phyloP scores from a whole-genome alignment of 1,140 invertebrate genomes.

The Pseudomyrmex sp. region DNA sequence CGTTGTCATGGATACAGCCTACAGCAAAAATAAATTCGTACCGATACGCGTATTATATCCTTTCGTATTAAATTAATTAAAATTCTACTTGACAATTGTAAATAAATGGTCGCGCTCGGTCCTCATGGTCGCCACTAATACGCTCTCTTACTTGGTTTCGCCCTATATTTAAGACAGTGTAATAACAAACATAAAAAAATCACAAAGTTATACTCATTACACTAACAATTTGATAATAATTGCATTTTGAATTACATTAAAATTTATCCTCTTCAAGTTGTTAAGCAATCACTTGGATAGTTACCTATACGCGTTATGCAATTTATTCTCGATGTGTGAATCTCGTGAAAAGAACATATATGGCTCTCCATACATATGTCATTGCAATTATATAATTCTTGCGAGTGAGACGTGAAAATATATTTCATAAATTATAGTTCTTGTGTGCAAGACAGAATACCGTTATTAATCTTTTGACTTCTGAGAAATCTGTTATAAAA shows the following conservation, averaged over 20 bases:
- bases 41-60: slow-evolving; percentile 27
- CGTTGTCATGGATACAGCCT: slow-evolving; percentile 50
- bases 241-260: not conserved
- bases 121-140: not conserved
- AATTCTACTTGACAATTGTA: slow-evolving; percentile 41
- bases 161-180: not conserved
- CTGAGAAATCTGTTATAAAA: not conserved
- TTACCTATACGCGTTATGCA: not conserved
- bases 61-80: slow-evolving; percentile 56
- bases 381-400: slow-evolving; percentile 23
- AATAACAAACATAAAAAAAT: not conserved
- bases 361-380: not conserved
- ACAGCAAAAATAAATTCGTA: slow-evolving; percentile 48
- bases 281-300: slow-evolving; percentile 20
- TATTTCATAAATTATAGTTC: not conserved
- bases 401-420: not conserved
- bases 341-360: slow-evolving; percentile 12
- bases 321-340: slow-evolving; percentile 14
- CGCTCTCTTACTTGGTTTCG: not conserved
- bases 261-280: not conserved
- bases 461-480: slow-evolving; percentile 17
- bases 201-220: not conserved
- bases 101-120: slow-evolving; percentile 28
- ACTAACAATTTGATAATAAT: not conserved
- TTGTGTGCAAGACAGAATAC: not conserved